Evolutionary conservation across 1,140 invertebrate genomes (phyloP).

Genomic region (Oreohelix idahoensis): DNA sequence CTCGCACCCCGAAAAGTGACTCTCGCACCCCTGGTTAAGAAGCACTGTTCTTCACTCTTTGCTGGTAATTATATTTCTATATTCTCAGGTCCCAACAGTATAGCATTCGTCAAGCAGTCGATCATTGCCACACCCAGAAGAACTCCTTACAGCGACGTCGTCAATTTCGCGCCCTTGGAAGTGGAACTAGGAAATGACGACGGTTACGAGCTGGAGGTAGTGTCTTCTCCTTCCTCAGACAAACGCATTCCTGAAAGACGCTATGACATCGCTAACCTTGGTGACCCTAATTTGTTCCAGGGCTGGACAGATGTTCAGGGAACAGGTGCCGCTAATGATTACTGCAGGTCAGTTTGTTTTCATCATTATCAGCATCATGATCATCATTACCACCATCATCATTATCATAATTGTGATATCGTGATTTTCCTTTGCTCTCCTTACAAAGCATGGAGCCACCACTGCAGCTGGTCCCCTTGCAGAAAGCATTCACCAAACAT

Average conservation of each 20-base stretch:
- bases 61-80: too few relatives aligned
- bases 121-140: background rate
- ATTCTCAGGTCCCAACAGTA: background rate
- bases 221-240: slow-evolving; percentile 47
- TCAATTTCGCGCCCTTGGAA: slow-evolving; percentile 39
- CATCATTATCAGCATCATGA: too few relatives aligned
- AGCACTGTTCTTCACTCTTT: too few relatives aligned
- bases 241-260: slow-evolving; percentile 48
- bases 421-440: too few relatives aligned
- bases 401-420: too few relatives aligned
- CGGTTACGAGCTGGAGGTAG: slow-evolving; percentile 42
- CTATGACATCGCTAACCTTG: slow-evolving; percentile 55
- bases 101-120: background rate
- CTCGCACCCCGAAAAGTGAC: too few relatives aligned
- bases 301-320: slow-evolving; percentile 61
- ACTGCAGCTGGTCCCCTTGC: too few relatives aligned
- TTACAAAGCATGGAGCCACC: too few relatives aligned
- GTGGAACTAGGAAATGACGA: slow-evolving; percentile 45
- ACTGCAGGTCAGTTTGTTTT: slow-evolving; percentile 57
- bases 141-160: background rate
- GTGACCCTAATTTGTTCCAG: slow-evolving; percentile 49
- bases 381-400: too few relatives aligned
- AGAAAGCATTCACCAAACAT: too few relatives aligned
- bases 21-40: too few relatives aligned
- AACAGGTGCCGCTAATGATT: slow-evolving; percentile 57